Evolutionary conservation across 2,888 invertebrate genomes (phyloP).

Genomic region (Clostera curtula): DNA sequence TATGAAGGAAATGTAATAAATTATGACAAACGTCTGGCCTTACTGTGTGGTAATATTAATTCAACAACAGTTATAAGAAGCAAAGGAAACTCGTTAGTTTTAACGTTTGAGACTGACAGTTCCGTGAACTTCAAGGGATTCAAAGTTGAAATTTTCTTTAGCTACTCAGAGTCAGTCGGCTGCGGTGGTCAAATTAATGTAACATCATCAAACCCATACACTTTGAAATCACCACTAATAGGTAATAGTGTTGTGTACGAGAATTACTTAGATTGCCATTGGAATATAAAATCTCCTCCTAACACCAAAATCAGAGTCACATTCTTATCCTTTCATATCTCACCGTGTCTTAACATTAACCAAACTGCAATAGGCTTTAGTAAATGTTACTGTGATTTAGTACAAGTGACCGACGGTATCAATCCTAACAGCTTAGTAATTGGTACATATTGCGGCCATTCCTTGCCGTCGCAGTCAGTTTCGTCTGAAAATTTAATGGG

Average conservation of each 20-base stretch:
- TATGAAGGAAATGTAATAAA: slow-evolving; percentile 60
- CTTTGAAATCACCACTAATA: slow-evolving; percentile 53
- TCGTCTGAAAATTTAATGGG: slow-evolving; percentile 78
- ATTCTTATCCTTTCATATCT: slow-evolving; percentile 70
- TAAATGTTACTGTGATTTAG: slow-evolving; percentile 81
- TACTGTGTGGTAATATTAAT: slow-evolving; percentile 80
- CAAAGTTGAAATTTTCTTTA: slow-evolving; percentile 76
- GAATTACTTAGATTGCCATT: slow-evolving; percentile 82
- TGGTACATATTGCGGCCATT: slow-evolving; percentile 80
- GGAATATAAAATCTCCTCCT: slow-evolving; percentile 77
- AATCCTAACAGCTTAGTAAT: slow-evolving; percentile 79
- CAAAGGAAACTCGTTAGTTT: slow-evolving; percentile 71
- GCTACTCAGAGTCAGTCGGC: slow-evolving; percentile 66
- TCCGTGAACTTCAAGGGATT: slow-evolving; percentile 70
- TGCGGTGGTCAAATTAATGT: slow-evolving; percentile 82
- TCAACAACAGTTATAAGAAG: slow-evolving; percentile 74
- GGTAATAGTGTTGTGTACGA: slow-evolving; percentile 70
- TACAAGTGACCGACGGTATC: slow-evolving; percentile 84
- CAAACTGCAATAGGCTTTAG: slow-evolving; percentile 48
- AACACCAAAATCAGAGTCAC: slow-evolving; percentile 78
- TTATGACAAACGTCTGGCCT: slow-evolving; percentile 61
- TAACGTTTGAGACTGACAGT: slow-evolving; percentile 65
- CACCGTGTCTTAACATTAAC: slow-evolving; percentile 52
- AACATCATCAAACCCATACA: slow-evolving; percentile 40
- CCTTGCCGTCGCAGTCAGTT: slow-evolving; percentile 66